Conservation (phyloP, 2,113 vertebrate species). For the Natator depressus region DNA sequence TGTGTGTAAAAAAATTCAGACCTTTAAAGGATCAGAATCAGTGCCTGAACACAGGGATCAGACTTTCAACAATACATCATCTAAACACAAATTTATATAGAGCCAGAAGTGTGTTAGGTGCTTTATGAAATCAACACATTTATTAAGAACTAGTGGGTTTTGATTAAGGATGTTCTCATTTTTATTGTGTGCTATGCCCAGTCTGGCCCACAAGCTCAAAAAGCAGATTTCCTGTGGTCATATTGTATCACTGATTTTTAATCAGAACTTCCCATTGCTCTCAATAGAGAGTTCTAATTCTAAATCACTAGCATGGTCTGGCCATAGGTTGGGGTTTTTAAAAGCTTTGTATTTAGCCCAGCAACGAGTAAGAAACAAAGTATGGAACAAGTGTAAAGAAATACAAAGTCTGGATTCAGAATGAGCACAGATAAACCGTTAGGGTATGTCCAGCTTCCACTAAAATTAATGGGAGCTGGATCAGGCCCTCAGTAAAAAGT, state of each 20-base stretch:
- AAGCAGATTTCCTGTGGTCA: conserved; percentile 23
- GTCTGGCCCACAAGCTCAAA: neutral
- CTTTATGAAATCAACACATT: neutral
- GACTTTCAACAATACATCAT: neutral
- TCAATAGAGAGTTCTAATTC: conserved; percentile 12
- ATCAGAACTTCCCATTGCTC: conserved; percentile 49
- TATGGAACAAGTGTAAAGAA: conserved; percentile 68
- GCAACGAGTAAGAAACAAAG: conserved; percentile 60
- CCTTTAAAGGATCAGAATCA: conserved; percentile 8
- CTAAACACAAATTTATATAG: neutral
- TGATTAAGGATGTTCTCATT: neutral
- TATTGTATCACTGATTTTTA: conserved; percentile 25
- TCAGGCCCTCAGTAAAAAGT: neutral
- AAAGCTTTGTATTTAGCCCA: conserved; percentile 57
- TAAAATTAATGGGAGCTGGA: neutral
- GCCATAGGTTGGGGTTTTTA: conserved; percentile 53
- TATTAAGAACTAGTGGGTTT: conserved; percentile 16
- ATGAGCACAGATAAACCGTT: neutral
- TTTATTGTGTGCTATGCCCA: neutral
- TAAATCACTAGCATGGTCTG: neutral
- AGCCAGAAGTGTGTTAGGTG: neutral
- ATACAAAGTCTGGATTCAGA: conserved; percentile 58
- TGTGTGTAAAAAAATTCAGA: conserved; percentile 41
- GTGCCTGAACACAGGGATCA: neutral
- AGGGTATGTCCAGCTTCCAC: conserved; percentile 49